Evolutionary conservation across 2,797 vertebrate species (phyloP).

Genomic region (Sebastes cheni): DNA sequence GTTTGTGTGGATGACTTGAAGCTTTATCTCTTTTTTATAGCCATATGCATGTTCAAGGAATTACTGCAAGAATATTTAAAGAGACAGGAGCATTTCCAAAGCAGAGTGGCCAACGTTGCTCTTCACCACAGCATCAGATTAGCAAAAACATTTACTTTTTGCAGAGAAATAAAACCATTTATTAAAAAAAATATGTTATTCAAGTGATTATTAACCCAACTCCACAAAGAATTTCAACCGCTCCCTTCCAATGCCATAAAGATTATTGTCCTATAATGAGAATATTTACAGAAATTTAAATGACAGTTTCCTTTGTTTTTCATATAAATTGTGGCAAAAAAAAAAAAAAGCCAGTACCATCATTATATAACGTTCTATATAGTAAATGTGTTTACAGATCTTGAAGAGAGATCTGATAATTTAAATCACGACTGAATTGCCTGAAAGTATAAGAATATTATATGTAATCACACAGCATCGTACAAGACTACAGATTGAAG

Average conservation of each 20-base stretch:
- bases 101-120: background rate
- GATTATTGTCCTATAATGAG: background rate
- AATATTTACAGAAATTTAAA: background rate
- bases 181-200: background rate
- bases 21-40: constrained; percentile 76
- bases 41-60: constrained; percentile 78
- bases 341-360: background rate
- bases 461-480: background rate
- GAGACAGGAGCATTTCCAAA: constrained; percentile 67
- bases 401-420: background rate
- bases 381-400: background rate
- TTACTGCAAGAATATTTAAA: constrained; percentile 77
- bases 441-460: background rate
- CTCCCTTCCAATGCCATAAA: background rate
- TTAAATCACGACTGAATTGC: background rate
- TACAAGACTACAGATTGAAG: background rate
- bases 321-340: background rate
- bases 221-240: background rate
- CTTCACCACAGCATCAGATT: background rate
- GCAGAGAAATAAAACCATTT: background rate
- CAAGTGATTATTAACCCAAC: background rate
- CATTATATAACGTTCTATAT: background rate
- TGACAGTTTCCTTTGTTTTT: background rate
- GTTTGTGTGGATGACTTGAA: constrained; percentile 70
- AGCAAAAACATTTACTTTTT: background rate